phyloP scores from a whole-genome alignment of 2,888 invertebrate genomes.

The Sphaeridia pumilis region DNA sequence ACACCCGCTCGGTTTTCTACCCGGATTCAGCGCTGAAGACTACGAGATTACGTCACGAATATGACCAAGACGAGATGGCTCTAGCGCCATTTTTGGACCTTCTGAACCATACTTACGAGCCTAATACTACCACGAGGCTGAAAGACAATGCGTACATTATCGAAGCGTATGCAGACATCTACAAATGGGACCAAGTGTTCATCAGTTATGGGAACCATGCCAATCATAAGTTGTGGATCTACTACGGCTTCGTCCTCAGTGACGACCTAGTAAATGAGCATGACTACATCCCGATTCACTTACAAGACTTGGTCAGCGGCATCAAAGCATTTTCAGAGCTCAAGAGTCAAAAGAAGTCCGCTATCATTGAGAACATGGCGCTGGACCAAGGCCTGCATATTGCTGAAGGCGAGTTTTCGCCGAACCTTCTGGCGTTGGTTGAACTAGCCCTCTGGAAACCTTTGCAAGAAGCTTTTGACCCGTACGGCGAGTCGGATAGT shows the following conservation, averaged over 20 bases:
- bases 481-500: conserved; percentile 5
- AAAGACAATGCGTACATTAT: conserved; percentile 46
- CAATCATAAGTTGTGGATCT: conserved; percentile 64
- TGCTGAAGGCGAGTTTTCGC: conserved; percentile 23
- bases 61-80: conserved; percentile 43
- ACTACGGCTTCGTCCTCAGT: conserved; percentile 70
- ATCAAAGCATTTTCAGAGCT: conserved; percentile 7
- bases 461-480: conserved; percentile 6
- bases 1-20: conserved; percentile 29
- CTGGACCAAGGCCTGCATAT: conserved; percentile 19
- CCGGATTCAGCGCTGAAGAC: not conserved
- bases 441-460: conserved; percentile 21
- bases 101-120: conserved; percentile 62
- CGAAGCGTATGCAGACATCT: conserved; percentile 45
- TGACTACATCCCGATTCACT: conserved; percentile 52
- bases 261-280: conserved; percentile 49
- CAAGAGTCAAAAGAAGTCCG: conserved; percentile 19
- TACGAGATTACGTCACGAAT: not conserved
- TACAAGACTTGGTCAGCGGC: not conserved
- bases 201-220: conserved; percentile 78
- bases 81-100: conserved; percentile 80
- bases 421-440: conserved; percentile 24
- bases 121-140: conserved; percentile 39
- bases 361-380: conserved; percentile 13
- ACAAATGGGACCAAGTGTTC: conserved; percentile 61